A percentile compares a stretch with the other conserved stretches of the same genome.
Evolutionary conservation across 1,140 invertebrate species (phyloP).

Genomic region (Cecropterus lyciades): DNA sequence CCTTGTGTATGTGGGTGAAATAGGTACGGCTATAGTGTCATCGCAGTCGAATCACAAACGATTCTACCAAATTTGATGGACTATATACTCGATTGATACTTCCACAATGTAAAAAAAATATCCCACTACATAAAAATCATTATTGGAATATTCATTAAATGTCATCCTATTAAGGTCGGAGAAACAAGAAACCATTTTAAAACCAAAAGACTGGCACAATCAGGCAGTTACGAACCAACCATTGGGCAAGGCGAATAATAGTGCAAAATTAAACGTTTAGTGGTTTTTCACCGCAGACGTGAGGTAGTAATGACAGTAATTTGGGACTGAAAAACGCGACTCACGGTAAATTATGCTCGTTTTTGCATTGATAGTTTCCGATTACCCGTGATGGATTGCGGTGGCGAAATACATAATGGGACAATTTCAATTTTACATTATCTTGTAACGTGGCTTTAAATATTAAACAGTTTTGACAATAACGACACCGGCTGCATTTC

Average conservation of each 20-base stretch:
- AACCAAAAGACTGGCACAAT: conserved; percentile 41
- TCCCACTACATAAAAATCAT: no score
- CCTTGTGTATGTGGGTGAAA: no score
- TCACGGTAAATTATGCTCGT: conserved; percentile 74
- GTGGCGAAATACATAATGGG: conserved; percentile 37
- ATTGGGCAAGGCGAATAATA: conserved; percentile 24
- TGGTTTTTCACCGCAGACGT: conserved; percentile 58
- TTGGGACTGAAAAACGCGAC: conserved; percentile 68
- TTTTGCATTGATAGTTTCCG: conserved; percentile 79
- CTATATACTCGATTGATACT: no score
- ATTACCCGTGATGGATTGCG: conserved; percentile 66
- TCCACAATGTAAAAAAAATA: no score
- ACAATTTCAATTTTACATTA: conserved; percentile 30
- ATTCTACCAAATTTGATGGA: no score
- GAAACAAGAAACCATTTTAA: no score
- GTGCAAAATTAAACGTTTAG: conserved; percentile 39
- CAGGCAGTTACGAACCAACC: not conserved
- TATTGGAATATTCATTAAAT: no score
- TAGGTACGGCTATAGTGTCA: no score
- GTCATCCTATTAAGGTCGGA: no score
- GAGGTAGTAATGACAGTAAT: conserved; percentile 67
- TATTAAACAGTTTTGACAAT: conserved; percentile 18
- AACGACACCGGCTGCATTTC: not conserved
- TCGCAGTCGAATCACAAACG: no score
- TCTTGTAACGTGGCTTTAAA: conserved; percentile 22